Evolutionary conservation across 2,113 vertebrate species (phyloP).

Genomic region (Vulpes ferrilata): DNA sequence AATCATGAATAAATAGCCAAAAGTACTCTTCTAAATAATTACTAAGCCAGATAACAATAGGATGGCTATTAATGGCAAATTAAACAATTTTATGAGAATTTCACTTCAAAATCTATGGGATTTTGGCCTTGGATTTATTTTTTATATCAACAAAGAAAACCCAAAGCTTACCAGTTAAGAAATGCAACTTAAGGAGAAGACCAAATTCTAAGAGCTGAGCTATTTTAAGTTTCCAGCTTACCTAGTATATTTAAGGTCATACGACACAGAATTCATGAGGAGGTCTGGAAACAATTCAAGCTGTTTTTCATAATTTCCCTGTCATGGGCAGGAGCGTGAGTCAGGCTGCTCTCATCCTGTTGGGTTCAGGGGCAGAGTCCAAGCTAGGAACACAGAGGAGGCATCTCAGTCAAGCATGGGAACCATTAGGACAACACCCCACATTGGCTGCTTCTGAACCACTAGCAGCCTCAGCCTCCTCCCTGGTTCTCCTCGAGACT

Average conservation of each 20-base stretch:
- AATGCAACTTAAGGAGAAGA: background rate
- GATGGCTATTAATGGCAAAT: background rate
- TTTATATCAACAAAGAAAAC: background rate
- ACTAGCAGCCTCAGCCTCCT: background rate
- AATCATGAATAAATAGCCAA: background rate
- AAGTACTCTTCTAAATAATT: background rate
- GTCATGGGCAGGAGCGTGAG: background rate
- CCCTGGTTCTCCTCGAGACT: background rate
- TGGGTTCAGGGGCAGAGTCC: background rate
- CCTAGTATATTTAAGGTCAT: slow-evolving; percentile 57
- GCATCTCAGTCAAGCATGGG: background rate
- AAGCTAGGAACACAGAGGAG: background rate
- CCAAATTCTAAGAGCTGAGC: slow-evolving; percentile 5
- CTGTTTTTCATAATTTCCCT: slow-evolving; percentile 30
- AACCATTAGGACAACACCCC: too few species aligned
- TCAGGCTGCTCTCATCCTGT: background rate
- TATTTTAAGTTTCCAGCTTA: slow-evolving; percentile 35
- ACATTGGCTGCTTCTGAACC: background rate
- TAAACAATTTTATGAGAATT: slow-evolving; percentile 22
- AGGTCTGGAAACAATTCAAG: background rate
- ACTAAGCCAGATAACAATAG: background rate
- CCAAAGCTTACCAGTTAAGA: slow-evolving; percentile 12
- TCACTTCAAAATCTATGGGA: background rate
- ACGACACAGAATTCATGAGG: background rate
- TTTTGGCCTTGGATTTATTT: background rate